Percentiles rank a stretch among this genome's conserved stretches.
Evolutionary conservation across 2,113 vertebrate genomes (phyloP).

Genomic region (Laticauda laticaudata): DNA sequence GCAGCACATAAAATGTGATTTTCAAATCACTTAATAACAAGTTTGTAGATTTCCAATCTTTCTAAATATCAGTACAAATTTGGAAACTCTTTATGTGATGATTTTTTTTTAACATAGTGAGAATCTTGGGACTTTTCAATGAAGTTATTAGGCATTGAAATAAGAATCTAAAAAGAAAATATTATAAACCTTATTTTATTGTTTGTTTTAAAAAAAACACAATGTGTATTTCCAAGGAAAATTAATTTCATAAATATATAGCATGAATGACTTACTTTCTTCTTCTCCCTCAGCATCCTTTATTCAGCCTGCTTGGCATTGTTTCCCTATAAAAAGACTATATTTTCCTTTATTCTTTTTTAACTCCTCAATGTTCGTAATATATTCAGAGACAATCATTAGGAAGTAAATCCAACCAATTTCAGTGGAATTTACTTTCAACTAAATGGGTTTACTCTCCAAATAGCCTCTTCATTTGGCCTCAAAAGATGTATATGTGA

Average conservation of each 20-base stretch:
- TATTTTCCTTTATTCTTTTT: neutral
- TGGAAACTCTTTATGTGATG: neutral
- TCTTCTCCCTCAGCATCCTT: neutral
- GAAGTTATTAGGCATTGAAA: constrained; percentile 2
- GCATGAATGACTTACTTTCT: neutral
- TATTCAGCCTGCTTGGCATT: neutral
- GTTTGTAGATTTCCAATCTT: neutral
- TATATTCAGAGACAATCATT: neutral
- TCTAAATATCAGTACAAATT: neutral
- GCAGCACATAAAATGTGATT: neutral
- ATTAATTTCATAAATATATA: neutral
- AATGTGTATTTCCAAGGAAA: neutral
- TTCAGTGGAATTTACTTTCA: neutral
- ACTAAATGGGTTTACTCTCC: neutral
- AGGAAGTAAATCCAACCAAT: neutral
- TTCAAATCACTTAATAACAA: neutral
- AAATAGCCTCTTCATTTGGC: neutral
- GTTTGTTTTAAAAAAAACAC: neutral
- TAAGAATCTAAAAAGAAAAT: neutral
- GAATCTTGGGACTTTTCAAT: neutral
- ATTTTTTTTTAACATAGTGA: neutral
- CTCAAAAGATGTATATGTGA: neutral
- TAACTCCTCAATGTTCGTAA: neutral
- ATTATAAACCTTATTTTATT: neutral
- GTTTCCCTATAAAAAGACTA: neutral